Evolutionary conservation across 2,888 invertebrate species (phyloP), one percentile per base, ranked within the genome.

Genomic region (Sphaeridia pumilis): DNA sequence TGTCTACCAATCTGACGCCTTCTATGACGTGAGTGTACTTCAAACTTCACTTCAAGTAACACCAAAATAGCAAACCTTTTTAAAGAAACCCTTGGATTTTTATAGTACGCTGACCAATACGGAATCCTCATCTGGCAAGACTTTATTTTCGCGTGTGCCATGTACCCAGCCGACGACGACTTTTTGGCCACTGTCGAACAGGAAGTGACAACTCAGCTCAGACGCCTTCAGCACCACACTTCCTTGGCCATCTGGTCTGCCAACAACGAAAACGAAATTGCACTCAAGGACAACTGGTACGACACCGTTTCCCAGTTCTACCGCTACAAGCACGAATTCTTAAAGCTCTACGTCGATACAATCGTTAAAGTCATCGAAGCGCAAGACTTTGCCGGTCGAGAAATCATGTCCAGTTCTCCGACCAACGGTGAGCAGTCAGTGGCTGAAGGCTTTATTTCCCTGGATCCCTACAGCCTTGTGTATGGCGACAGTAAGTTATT

Each of bases 321-420:
- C 0, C 70, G 73, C 47, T 87, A 83, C 66, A 79, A 80, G 66
- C 65, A 70, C 0, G 92, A 94, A 68, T 95, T 92, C 67, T 71
- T 86, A 0, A 79, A 79, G 66, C 74, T 98, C 0, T 97, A 95
- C 67, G 81, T 86, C 0, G 75, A 82, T 38, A 82, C 83, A 0
- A 79, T 94, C 2, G 77, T 78, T 65, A 76, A 76, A 2, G 77
- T 82, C 31, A 78, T 86, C 0, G 69, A 76, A 26, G 69, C 71
- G 12, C 68, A 80, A 31, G 86, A 87, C 65, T 71, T 75, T 0
- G 75, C 74, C 0, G n/a, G n/a, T n/a, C 73, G 86, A 57, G 75
- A 80, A 0, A 92, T 81, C 68, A 68, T 94, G 4, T 78, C 83
- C 0, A 95, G 95, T 0, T 94, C 94, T 68, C 98, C 98, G 0